phyloP scores from a whole-genome alignment of 1,140 invertebrate genomes.

The Polyergus mexicanus region DNA sequence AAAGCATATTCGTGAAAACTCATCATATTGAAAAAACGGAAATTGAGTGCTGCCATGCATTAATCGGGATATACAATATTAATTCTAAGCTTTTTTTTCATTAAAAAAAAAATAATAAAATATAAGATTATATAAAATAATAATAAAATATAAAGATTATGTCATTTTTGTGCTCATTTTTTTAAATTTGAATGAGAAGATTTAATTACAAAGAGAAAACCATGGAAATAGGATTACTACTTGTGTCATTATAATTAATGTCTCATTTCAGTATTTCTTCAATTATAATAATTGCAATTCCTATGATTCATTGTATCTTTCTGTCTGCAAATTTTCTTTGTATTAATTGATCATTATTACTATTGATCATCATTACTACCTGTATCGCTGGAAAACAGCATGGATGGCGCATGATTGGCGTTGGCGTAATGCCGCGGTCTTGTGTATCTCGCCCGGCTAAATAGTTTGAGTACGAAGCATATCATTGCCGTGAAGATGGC shows the following conservation, averaged over 20 bases:
- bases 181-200: background rate
- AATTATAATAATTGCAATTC: background rate
- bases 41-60: background rate
- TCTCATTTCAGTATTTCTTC: background rate
- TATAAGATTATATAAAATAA: no score
- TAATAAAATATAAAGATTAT: no score
- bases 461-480: slow-evolving; percentile 94
- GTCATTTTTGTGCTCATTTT: background rate
- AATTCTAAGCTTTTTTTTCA: background rate
- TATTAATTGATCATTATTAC: slow-evolving; percentile 59
- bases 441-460: slow-evolving; percentile 90
- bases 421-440: slow-evolving; percentile 92
- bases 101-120: background rate
- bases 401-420: slow-evolving; percentile 92
- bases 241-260: background rate
- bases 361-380: slow-evolving; percentile 85
- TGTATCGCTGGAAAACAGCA: slow-evolving; percentile 93
- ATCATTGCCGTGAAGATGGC: slow-evolving; percentile 93
- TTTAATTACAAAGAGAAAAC: background rate
- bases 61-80: background rate
- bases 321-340: background rate
- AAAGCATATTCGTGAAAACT: background rate
- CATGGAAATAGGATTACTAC: background rate
- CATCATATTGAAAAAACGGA: background rate
- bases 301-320: background rate